Percentiles rank a stretch among this genome's conserved stretches.
Evolutionary conservation across 2,797 vertebrate genomes (phyloP).

Genomic region (Leptodactylus fallax): DNA sequence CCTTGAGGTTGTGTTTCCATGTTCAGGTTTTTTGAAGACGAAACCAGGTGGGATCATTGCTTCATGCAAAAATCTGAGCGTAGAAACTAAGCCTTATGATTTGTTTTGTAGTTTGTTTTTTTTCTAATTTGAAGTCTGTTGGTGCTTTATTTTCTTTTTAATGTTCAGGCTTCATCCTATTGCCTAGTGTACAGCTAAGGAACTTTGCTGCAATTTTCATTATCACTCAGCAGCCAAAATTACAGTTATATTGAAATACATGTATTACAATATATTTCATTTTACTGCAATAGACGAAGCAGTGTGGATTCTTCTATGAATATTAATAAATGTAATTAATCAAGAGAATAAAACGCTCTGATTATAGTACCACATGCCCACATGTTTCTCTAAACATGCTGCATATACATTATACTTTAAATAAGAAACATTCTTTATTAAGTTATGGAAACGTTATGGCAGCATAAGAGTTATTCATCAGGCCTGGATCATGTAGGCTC

Average conservation of each 20-base stretch:
- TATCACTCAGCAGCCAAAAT: not conserved
- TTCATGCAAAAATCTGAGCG: too few relatives aligned
- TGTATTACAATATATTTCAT: not conserved
- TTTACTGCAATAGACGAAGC: not conserved
- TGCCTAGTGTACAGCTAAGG: not conserved
- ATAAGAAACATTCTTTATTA: not conserved
- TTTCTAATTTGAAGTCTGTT: not conserved
- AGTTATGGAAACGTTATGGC: not conserved
- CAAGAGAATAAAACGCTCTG: not conserved
- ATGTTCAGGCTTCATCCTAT: not conserved
- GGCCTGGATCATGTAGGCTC: too few relatives aligned
- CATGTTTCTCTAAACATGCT: not conserved
- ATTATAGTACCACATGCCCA: not conserved
- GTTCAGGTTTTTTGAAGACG: too few relatives aligned
- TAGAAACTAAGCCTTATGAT: too few relatives aligned
- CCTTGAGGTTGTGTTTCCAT: too few relatives aligned
- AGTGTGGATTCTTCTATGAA: not conserved
- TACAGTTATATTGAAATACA: not conserved
- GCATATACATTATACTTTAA: not conserved
- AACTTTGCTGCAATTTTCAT: not conserved
- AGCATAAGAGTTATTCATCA: too few relatives aligned
- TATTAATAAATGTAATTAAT: constrained; percentile 12
- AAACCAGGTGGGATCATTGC: too few relatives aligned
- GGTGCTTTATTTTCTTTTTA: not conserved
- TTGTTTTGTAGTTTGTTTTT: too few relatives aligned